Percentiles rank a stretch among this genome's conserved stretches.
Conservation (phyloP, 2,888 invertebrate species). For the Agapetus fuscipes region DNA sequence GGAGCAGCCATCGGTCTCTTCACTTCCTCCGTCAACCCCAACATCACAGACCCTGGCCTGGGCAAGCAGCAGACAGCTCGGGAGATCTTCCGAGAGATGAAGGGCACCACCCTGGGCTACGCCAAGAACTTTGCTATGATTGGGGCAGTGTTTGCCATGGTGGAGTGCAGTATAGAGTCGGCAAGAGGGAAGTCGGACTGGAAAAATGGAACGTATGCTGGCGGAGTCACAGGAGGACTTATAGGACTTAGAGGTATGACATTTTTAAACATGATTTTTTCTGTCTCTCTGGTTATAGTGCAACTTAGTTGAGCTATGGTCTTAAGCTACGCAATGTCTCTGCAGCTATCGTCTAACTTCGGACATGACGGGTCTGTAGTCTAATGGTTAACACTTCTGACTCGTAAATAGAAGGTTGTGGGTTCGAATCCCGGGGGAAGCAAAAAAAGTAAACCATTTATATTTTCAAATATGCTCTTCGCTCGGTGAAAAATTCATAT, state of each 20-base stretch:
- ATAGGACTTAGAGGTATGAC: slow-evolving; percentile 70
- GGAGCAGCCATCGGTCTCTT: slow-evolving; percentile 95
- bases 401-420: too few relatives aligned
- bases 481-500: too few relatives aligned
- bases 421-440: too few relatives aligned
- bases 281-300: too few relatives aligned
- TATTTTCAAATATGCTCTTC: too few relatives aligned
- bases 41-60: slow-evolving; percentile 54
- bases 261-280: too few relatives aligned
- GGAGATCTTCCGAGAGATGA: slow-evolving; percentile 88
- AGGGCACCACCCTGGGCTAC: slow-evolving; percentile 78
- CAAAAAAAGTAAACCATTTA: too few relatives aligned
- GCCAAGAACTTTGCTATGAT: slow-evolving; percentile 97
- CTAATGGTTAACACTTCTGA: too few relatives aligned
- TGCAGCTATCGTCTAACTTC: too few relatives aligned
- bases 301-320: too few relatives aligned
- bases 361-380: too few relatives aligned
- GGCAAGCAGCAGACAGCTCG: slow-evolving; percentile 75
- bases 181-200: slow-evolving; percentile 94
- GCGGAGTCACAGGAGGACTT: slow-evolving; percentile 87
- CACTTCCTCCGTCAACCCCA: slow-evolving; percentile 92
- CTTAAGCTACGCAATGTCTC: too few relatives aligned
- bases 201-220: slow-evolving; percentile 94
- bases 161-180: slow-evolving; percentile 91
- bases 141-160: slow-evolving; percentile 86